Evolutionary conservation across 2,113 vertebrate species (phyloP), one percentile per base, ranked within the genome.

Genomic region (Nycticebus coucang): DNA sequence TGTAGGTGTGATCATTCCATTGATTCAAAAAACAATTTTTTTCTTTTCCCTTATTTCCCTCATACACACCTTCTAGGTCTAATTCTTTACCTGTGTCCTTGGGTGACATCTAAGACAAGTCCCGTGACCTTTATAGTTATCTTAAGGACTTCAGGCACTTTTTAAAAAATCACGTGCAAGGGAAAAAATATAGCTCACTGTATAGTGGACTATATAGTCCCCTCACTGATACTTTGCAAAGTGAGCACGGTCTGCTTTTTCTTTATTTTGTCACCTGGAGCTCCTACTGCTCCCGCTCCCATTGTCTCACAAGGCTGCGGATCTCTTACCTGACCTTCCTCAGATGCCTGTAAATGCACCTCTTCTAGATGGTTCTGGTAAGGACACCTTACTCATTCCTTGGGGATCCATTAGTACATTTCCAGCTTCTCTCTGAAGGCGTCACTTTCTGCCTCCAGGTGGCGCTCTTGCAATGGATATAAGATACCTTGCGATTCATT

Each of bases 381-480:
- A 85, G 93, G 71, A 60, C 89, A 6, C 7, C 8, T 35, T 2
- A 4, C 22, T 62, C 22, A 6, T 6, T 55, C 41, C 37, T 3
- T 10, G 11, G 35, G 57, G 57, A 24, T 2, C 86, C 8, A 0
- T 1, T 26, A 0, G 50, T 12, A 9, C 77, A 7, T 28, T 74
- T 86, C 84, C 84, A 33, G 91, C 26, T 22, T 60, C 85, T 33
- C 33, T 0, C 71, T 28, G 85, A 30, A 81, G 82, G 10, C 55
- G 0, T 85, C 88, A 2, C 22, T 21, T 37, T 4, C 13, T 1
- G 3, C 81, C 97, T 85, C 77, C 85, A 95, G 96, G 91, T 82
- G 95, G 94, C 85, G 95, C 71, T 50, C 78, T 11, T 72, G 82
- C 72, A 69, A 64, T 90, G 53, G 64, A 13, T 30, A 59, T 66